phyloP scores from a whole-genome alignment of 2,888 invertebrate genomes.

The Yponomeuta plumbellus region DNA sequence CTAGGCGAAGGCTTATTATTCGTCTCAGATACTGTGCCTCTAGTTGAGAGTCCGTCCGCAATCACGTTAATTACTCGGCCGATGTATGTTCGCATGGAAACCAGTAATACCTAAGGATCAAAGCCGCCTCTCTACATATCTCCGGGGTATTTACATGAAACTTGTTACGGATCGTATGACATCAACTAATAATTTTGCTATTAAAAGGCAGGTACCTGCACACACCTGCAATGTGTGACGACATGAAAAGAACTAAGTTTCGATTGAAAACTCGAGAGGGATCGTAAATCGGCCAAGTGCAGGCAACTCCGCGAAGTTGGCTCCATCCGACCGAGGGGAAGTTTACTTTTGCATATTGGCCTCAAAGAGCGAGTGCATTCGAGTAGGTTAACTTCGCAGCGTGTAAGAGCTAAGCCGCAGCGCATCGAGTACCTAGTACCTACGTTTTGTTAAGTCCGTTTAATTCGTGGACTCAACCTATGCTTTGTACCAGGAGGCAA shows the following conservation, averaged over 20 bases:
- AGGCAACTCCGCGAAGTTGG: slow-evolving; percentile 31
- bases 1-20: slow-evolving; percentile 40
- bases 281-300: slow-evolving; percentile 70
- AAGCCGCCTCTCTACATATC: not conserved
- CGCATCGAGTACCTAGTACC: not conserved
- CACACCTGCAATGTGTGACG: not conserved
- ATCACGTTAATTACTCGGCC: slow-evolving; percentile 58
- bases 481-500: not conserved
- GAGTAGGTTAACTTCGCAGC: slow-evolving; percentile 13
- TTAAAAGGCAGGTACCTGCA: not conserved
- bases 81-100: slow-evolving; percentile 26
- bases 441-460: too few relatives aligned
- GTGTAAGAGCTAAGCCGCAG: slow-evolving; percentile 11
- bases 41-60: slow-evolving; percentile 37
- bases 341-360: slow-evolving; percentile 67
- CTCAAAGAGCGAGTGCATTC: slow-evolving; percentile 24
- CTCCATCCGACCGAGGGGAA: slow-evolving; percentile 48
- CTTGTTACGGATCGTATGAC: not conserved
- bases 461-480: not conserved
- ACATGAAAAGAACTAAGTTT: slow-evolving; percentile 37
- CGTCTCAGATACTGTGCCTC: slow-evolving; percentile 39
- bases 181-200: not conserved
- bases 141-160: not conserved
- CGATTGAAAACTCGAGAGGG: slow-evolving; percentile 37
- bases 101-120: slow-evolving; percentile 29